Base-by-base conservation (phyloP, 1,140 invertebrate genomes). In the Xylocopa sonorina region DNA sequence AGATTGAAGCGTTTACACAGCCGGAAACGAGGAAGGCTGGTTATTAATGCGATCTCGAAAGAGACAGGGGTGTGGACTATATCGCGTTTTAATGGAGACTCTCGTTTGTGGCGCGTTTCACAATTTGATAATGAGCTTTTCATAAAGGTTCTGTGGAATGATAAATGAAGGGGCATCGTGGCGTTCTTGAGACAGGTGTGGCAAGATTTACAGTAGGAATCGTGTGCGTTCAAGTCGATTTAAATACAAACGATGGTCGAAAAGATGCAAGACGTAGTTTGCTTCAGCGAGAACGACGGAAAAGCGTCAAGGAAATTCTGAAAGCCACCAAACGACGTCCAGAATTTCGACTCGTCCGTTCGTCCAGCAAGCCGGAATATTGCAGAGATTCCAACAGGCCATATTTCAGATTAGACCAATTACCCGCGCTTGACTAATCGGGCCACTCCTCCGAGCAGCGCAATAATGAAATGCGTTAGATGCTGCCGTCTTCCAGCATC, bases 391-490 rank as follows among this genome's bases (percentile, higher is more conserved):
- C 38, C 9, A 38, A 38, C 9, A 38, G 3, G 14, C 57, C 57
- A 32, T 38, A 7, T 38, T 46, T 29, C 27, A 16, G 34, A 67
- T 32, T 67, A 34, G 2, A 6, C 46, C 2, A 67, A 50, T 67
- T 50, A 24, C 18, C 3, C 10, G 10, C 29, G 12, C 21, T 43
- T 27, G 27, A 64, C 27, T 48, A 32, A 24, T 1, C 27, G 21
- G 21, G 32, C 16, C 27, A 29, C 46, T 29, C 16, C 29, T 10
- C 3, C 29, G 16, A 29, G 43, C 53, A 24, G 7, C n/a, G 58
- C 48, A 83, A 83, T 86, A 81, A 81, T 60, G 74, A 86, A 87
- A 87, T 74, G 58, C 78, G 78, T 87, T 81, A 78, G 84, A 81
- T 41, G 69, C 12, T 43, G 21, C 63, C 80, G 43, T 80, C 73